Base-by-base conservation (phyloP, 2,797 vertebrate genomes). In the Tiaroga cobitis region DNA sequence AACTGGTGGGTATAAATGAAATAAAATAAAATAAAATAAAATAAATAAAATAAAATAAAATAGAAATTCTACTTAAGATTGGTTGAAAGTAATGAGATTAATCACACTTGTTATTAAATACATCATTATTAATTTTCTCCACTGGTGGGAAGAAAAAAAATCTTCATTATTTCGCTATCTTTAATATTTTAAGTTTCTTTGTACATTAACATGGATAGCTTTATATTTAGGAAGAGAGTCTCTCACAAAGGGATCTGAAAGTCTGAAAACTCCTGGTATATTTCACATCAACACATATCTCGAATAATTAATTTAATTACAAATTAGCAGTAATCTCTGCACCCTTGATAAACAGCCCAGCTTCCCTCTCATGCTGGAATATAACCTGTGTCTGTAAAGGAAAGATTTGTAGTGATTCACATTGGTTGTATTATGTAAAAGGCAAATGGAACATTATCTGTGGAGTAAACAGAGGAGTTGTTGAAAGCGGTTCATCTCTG, bases 271-370 rank as follows among this genome's bases (percentile, higher is more conserved):
- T 0, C 3, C 15, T 9, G n/a, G 3, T 26, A 46, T 49, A 49
- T 73, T 29, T 49, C 16, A 29, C 13, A 73, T 29, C 41, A 26
- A 43, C 24, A 46, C n/a, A 46, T 29, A 46, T 26, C n/a, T 29
- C 70, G 46, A 59, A 72, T 69, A 77, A 46, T 26, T 46, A 41
- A 46, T 29, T 37, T 41, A 86, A 82, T 78, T 79, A 21, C 46
- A 79, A 10, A n/a, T n/a, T 51, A 24, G 21, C 21, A 69, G 24
- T 59, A 72, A 72, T 70, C 24, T 39, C 13, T 10, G 32, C 8
- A 1, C 9, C 15, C 41, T 8, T 49, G 46, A 56, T 15, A 70
- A 51, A 51, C 21, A 80, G 65, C 26, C 15, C 29, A 69, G 79
- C n/a, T 18, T 80, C 4, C 13, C 24, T 37, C 9, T 34, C 41